Base-by-base conservation (phyloP, 1,140 invertebrate species). In the Homarus americanus region DNA sequence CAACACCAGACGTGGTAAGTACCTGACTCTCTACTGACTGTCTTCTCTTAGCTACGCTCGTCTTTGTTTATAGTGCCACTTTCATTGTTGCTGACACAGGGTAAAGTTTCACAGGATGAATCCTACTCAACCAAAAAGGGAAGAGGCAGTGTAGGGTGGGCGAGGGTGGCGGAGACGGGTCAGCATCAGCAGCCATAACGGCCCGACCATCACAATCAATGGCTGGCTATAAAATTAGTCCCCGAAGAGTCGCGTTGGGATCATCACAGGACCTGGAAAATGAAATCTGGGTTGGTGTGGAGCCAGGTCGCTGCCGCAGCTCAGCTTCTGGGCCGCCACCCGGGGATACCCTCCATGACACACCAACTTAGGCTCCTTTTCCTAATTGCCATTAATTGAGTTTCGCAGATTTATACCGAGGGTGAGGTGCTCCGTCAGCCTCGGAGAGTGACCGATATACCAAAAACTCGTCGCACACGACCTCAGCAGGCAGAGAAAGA, bases 1-100 rank as follows among this genome's bases (percentile, higher is more conserved):
- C 97, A 95, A 98, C 97, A 95, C 97, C 97, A 94, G 97, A 98
- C 96, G 97, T 98, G 96, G 97, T 98, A 96, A 98, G 97, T 98
- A 80, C 66, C 49, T 24, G 4, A 15, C 40, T 73, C 49, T 38
- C 58, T 20, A 24, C 20, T 63, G 20, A 20, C 12, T 63, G 58
- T 63, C 44, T 7, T 15, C 44, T 49, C 44, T n/a, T n/a, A 49
- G 44, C 44, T 49, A 49, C 44, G 44, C 5, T 49, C 12, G 5
- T 49, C 12, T 24, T 24, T 63, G 58, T 63, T 15, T 24, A 63
- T 63, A 4, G 58, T 63, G 20, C 58, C 58, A 63, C 58, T 63
- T 24, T 63, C 58, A 63, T 4, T 63, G 58, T 24, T 20, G 58
- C 44, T 49, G 44, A 49, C 12, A 5, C 44, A 49, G 44, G 44